A percentile compares a stretch with the other conserved stretches of the same genome.
Conservation (phyloP, 2,113 vertebrate genomes). For the Indicator maculatus region DNA sequence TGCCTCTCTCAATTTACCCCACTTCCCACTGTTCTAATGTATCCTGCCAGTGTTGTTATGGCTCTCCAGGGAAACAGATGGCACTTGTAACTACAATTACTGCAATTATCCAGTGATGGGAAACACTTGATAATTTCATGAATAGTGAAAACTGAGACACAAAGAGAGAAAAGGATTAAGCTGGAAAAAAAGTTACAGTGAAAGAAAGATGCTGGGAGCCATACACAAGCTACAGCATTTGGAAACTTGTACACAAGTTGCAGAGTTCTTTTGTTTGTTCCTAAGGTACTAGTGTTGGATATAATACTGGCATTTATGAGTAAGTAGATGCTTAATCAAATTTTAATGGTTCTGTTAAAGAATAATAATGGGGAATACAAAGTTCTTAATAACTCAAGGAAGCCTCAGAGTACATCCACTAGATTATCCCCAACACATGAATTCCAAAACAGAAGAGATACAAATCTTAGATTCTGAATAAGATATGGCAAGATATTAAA, state of each 20-base stretch:
- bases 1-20: not conserved
- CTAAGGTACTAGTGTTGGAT: not conserved
- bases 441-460: not conserved
- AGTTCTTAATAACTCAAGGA: not conserved
- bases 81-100: not conserved
- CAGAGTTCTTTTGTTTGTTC: not conserved
- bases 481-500: not conserved
- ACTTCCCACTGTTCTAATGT: not conserved
- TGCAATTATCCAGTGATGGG: not conserved
- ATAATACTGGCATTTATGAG: not conserved
- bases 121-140: not conserved
- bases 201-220: not conserved
- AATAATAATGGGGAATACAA: not conserved
- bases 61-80: slow-evolving; percentile 23
- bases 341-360: not conserved
- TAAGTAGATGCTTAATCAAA: not conserved
- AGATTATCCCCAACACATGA: not conserved
- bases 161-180: not conserved
- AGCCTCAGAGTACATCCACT: not conserved
- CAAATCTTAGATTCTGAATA: not conserved
- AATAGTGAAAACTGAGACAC: not conserved
- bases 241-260: not conserved
- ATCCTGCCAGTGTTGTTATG: not conserved
- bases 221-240: not conserved
- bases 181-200: not conserved